Percentiles rank a stretch among this genome's conserved stretches.
phyloP scores from a whole-genome alignment of 1,140 invertebrate species.

The Mizuhopecten yessoensis region DNA sequence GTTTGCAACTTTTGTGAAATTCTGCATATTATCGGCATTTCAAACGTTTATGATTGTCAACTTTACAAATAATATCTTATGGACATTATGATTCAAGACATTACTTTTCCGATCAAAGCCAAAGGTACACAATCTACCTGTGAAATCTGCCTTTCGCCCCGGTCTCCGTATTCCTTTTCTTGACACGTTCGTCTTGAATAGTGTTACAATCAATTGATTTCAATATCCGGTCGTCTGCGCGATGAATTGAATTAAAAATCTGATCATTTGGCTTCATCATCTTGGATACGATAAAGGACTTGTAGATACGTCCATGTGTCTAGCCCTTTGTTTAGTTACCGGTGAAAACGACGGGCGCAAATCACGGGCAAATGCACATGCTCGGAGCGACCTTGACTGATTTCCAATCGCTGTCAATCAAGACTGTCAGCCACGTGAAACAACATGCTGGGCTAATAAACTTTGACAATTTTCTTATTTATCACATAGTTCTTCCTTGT shows the following conservation, averaged over 20 bases:
- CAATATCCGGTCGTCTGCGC: background rate
- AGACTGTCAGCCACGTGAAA: no score
- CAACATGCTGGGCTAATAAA: no score
- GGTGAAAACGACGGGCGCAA: constrained; percentile 23
- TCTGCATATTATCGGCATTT: no score
- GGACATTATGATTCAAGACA: no score
- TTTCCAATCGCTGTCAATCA: background rate
- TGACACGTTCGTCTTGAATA: background rate
- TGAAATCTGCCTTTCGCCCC: background rate
- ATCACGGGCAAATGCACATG: constrained; percentile 22
- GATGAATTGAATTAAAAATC: background rate
- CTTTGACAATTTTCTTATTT: no score
- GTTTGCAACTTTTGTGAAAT: no score
- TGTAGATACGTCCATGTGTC: background rate
- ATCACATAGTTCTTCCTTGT: no score
- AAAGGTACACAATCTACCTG: background rate
- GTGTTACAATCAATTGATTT: background rate
- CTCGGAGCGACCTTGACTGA: constrained; percentile 22
- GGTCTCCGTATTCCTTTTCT: background rate
- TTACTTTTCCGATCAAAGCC: no score
- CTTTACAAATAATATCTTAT: no score
- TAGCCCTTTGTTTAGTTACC: background rate
- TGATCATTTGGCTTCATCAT: constrained; percentile 34
- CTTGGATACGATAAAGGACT: background rate
- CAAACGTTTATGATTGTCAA: no score